Base-by-base conservation (phyloP, 2,113 vertebrate species). In the Felis chaus region DNA sequence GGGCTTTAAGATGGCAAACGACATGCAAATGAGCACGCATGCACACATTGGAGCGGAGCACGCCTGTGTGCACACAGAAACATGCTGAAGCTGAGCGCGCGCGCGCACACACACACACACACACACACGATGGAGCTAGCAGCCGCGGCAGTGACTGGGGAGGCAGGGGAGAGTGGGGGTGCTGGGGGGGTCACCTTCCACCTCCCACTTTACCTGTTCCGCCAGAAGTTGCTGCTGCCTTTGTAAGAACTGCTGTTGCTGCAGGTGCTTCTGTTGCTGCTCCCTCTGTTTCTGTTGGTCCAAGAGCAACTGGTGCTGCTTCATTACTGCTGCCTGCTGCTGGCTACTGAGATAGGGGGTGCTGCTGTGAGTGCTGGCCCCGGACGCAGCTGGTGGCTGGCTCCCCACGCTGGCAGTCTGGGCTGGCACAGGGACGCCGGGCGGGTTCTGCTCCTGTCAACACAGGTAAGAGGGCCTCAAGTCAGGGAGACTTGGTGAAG, bases 171-270 rank as follows among this genome's bases (percentile, higher is more conserved):
- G 15, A 21, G 9, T 0, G 11, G 33, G 53, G 29, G 15, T 11
- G 8, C 7, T 0, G 6, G 5, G 4, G 4, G 5, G 11, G 11
- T 8, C 2, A 27, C 12, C 27, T 9, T 8, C 1, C 3, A 0
- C 23, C 57, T 36, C 12, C 33, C 2, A 5, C 29, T 94, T 96
- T 97, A 99, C 99, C 99, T 99, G 99, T 86, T 99, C 99, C 2
- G 98, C 99, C 97, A 99, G 98, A 31, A 99, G 98, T 61, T 99
- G 99, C 96, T 99, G 99, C n/a, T 99, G 99, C 66, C 99, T 99
- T 48, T 99, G 99, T 0, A 99, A 98, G 98, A 99, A 99, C 61
- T 99, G 99, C 95, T 99, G 98, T 76, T 99, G 99, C 95, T 99
- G 99, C 84, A 99, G 97, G 73, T 99, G 99, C 93, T 99, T 98